Evolutionary conservation across 1,140 invertebrate genomes (phyloP).

Genomic region (Arctopsyche grandis): DNA sequence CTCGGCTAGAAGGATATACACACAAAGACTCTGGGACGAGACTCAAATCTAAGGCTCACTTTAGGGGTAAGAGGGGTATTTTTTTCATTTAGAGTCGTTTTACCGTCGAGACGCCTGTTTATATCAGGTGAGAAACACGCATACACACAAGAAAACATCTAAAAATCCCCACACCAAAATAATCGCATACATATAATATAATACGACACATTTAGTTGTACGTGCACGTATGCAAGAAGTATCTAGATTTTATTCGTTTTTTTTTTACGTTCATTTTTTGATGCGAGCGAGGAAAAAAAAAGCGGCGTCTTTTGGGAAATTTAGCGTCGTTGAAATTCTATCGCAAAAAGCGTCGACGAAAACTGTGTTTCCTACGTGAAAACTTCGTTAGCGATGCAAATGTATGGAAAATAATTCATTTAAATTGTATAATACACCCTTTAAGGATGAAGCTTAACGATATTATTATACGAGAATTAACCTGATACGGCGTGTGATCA

Average conservation of each 20-base stretch:
- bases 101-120: too few species aligned
- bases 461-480: slow-evolving; percentile 45
- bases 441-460: slow-evolving; percentile 36
- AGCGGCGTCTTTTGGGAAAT: slow-evolving; percentile 23
- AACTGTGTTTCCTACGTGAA: slow-evolving; percentile 1
- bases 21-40: not conserved
- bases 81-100: too few species aligned
- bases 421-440: slow-evolving; percentile 43
- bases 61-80: not conserved
- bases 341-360: slow-evolving; percentile 3
- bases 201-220: not conserved
- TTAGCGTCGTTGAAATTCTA: slow-evolving; percentile 4
- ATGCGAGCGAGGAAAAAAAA: not conserved
- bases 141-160: too few species aligned
- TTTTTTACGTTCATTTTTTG: too few species aligned
- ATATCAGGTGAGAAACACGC: too few species aligned
- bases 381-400: slow-evolving; percentile 40
- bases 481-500: slow-evolving; percentile 29
- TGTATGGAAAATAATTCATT: slow-evolving; percentile 45
- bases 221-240: too few species aligned
- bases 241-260: too few species aligned
- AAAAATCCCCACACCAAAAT: too few species aligned
- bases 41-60: slow-evolving; percentile 11
- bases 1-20: not conserved
- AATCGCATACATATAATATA: too few species aligned